Evolutionary conservation across 2,797 vertebrate species (phyloP), one percentile per base, ranked within the genome.

Genomic region (Leptoclinus maculatus): DNA sequence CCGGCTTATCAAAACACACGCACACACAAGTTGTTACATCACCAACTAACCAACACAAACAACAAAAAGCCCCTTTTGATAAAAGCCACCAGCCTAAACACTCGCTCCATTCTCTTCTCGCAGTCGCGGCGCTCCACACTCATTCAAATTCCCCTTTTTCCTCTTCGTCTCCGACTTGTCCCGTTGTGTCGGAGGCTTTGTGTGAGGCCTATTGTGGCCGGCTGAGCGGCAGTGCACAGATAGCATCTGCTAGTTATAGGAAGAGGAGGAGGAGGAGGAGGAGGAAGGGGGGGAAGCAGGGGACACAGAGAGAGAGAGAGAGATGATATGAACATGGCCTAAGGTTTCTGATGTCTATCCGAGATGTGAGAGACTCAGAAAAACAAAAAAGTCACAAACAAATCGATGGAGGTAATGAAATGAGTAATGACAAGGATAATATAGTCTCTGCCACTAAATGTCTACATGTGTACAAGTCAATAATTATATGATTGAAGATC

Each of bases 211-310:
- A 86, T 93, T 93, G 91, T 90, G 87, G 84, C 82, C 58, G 66
- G 67, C 78, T 76, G 80, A 89, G 85, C 79, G 39, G 86, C 80
- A 75, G 71, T 51, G 78, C 78, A 80, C 72, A 84, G 92, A 92
- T 91, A 92, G 77, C 87, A 92, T 92, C 92, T 89, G 87, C 80
- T 91, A 80, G 78, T 91, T 90, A 91, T 69, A 72, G 72, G 76
- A 81, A 39, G 66, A 75, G 73, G 67, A 54, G 79, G 67, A 74
- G 73, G 67, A 54, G 79, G 67, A 74, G 68, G 71, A 71, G 54
- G 25, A 66, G 68, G 80, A 67, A 45, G 63, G 71, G 63, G 67
- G 45, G 68, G 58, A 51, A 57, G 78, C 51, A 60, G 59, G 53
- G 68, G 79, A 82, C 66, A 83, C 7, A 68, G 25, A 63, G 38